Conservation (phyloP, 2,888 invertebrate species). For the Drosophila subquinaria region DNA sequence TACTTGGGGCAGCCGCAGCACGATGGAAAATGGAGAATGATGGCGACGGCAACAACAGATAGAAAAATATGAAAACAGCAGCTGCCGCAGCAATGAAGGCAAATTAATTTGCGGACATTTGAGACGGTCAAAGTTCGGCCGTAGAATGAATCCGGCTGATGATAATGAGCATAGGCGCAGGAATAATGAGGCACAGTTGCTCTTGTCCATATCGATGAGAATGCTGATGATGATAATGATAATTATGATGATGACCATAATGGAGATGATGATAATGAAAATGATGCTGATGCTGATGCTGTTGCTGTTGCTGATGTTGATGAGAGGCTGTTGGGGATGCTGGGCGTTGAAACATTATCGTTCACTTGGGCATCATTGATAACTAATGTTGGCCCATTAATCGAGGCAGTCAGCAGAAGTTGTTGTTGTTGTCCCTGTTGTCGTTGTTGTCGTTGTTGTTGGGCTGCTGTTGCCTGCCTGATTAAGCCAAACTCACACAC, state of each 20-base stretch:
- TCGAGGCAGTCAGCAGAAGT: constrained; percentile 54
- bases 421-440: constrained; percentile 28
- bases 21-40: neutral
- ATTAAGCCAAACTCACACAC: constrained; percentile 37
- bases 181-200: constrained; percentile 28
- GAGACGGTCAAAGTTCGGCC: constrained; percentile 57
- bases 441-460: constrained; percentile 6
- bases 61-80: constrained; percentile 20
- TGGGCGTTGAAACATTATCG: constrained; percentile 73
- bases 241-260: constrained; percentile 54
- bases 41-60: constrained; percentile 2
- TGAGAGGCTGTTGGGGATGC: constrained; percentile 1
- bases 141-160: constrained; percentile 37
- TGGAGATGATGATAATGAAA: constrained; percentile 54
- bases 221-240: constrained; percentile 53
- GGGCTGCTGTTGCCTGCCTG: constrained; percentile 31
- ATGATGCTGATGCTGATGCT: constrained; percentile 20
- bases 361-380: constrained; percentile 81
- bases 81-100: constrained; percentile 41
- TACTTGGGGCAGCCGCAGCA: constrained; percentile 21
- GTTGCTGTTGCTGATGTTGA: constrained; percentile 8
- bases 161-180: constrained; percentile 51
- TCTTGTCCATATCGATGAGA: constrained; percentile 28
- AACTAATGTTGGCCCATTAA: constrained; percentile 80
- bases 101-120: constrained; percentile 65